phyloP scores from a whole-genome alignment of 1,140 invertebrate genomes.

The Lasioglossum baleicum region DNA sequence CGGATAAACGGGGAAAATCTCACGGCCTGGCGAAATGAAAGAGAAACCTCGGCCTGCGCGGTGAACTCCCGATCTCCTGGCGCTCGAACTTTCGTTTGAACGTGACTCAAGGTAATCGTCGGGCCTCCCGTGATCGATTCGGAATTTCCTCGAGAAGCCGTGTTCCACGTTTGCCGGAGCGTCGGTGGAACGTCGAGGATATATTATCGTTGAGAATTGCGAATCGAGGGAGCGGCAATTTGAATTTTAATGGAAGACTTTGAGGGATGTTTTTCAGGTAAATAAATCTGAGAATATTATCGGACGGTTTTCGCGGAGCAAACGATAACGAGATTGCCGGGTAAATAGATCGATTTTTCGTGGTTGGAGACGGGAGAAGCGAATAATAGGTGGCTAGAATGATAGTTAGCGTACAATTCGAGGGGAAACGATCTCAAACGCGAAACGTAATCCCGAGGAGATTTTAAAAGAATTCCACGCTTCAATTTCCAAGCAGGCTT shows the following conservation, averaged over 20 bases:
- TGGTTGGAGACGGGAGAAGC: neutral
- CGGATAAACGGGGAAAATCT: neutral
- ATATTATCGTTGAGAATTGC: no score
- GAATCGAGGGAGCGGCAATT: no score
- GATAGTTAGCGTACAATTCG: constrained; percentile 17
- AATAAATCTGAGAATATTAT: no score
- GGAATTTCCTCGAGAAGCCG: no score
- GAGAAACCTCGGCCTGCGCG: neutral
- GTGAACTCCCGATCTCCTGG: neutral
- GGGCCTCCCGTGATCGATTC: neutral
- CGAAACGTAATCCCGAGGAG: constrained; percentile 14
- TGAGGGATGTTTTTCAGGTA: no score
- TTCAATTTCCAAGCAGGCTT: constrained; percentile 49
- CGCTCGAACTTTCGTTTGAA: neutral
- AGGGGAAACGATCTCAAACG: neutral
- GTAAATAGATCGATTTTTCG: neutral
- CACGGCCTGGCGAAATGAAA: neutral
- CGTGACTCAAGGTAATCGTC: neutral
- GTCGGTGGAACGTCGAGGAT: no score
- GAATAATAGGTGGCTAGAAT: neutral
- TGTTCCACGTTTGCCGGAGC: no score
- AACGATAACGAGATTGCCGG: neutral
- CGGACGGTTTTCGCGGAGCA: neutral
- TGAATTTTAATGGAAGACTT: no score
- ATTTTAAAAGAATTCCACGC: constrained; percentile 33